Evolutionary conservation across 2,113 vertebrate genomes (phyloP).

Genomic region (Cheirogaleus medius): DNA sequence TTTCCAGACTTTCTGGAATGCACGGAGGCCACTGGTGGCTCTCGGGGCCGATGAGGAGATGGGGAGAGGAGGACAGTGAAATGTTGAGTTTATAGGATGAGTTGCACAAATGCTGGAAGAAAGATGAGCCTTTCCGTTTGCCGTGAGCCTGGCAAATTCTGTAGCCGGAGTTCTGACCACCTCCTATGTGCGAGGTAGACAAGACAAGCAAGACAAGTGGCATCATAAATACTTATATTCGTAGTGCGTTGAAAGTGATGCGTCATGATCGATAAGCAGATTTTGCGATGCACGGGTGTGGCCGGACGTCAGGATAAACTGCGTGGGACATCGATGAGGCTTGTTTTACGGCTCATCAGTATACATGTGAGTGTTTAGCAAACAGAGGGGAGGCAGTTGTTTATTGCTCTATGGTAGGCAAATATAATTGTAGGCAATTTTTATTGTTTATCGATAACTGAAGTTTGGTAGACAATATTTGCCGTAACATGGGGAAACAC

Average conservation of each 20-base stretch:
- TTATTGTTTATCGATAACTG: background rate
- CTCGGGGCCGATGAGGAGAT: accelerated
- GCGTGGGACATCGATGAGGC: background rate
- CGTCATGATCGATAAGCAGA: background rate
- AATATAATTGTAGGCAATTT: too few species aligned
- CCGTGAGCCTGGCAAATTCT: background rate
- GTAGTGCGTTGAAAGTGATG: accelerated
- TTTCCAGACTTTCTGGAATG: background rate
- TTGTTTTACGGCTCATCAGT: accelerated
- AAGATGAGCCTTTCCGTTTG: background rate
- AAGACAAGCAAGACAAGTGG: background rate
- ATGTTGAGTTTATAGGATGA: background rate
- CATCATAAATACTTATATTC: background rate
- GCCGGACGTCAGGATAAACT: background rate
- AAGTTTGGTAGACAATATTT: background rate
- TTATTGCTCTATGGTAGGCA: accelerated
- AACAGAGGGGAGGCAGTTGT: background rate
- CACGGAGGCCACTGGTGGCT: accelerated
- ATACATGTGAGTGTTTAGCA: accelerated
- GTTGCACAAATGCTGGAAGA: background rate
- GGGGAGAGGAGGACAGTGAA: too few species aligned
- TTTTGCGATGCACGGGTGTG: background rate
- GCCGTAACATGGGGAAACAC: background rate
- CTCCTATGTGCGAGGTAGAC: background rate
- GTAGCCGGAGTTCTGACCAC: background rate